Evolutionary conservation across 2,888 invertebrate genomes (phyloP).

Genomic region (Melipona bicolor): DNA sequence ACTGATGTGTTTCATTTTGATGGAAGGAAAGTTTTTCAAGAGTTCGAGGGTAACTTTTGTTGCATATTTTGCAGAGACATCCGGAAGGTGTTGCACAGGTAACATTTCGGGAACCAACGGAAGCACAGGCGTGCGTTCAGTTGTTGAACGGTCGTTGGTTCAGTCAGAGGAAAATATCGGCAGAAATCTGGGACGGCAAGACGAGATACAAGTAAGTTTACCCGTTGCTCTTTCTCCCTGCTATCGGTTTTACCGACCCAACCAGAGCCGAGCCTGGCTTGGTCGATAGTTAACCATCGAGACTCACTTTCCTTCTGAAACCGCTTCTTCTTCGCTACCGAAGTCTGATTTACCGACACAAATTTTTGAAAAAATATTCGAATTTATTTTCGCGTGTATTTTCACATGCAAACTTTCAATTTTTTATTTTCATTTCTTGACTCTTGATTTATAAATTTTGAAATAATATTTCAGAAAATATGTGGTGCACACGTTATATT

Average conservation of each 20-base stretch:
- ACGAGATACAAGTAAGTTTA: slow-evolving; percentile 91
- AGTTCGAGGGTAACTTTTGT: neutral
- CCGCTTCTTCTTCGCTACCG: neutral
- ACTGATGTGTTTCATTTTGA: neutral
- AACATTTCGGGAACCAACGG: slow-evolving; percentile 94
- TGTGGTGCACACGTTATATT: no score
- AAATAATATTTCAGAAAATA: no score
- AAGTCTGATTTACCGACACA: slow-evolving; percentile 26
- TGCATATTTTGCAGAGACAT: slow-evolving; percentile 87
- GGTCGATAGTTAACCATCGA: slow-evolving; percentile 21
- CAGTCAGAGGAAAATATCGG: slow-evolving; percentile 93
- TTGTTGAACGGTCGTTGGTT: slow-evolving; percentile 96
- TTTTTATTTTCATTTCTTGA: no score
- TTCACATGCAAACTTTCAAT: no score
- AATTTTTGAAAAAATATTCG: neutral
- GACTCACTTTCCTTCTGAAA: neutral
- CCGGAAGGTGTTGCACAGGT: slow-evolving; percentile 97
- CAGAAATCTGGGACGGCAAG: slow-evolving; percentile 97
- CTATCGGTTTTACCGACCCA: slow-evolving; percentile 10
- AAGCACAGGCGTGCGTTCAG: slow-evolving; percentile 95
- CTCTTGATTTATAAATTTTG: no score
- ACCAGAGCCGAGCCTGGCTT: neutral
- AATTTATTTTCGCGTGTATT: no score
- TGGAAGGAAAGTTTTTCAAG: neutral
- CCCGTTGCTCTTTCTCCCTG: slow-evolving; percentile 12